Evolutionary conservation across 1,140 invertebrate genomes (phyloP).

Genomic region (Drosophila carrolli): DNA sequence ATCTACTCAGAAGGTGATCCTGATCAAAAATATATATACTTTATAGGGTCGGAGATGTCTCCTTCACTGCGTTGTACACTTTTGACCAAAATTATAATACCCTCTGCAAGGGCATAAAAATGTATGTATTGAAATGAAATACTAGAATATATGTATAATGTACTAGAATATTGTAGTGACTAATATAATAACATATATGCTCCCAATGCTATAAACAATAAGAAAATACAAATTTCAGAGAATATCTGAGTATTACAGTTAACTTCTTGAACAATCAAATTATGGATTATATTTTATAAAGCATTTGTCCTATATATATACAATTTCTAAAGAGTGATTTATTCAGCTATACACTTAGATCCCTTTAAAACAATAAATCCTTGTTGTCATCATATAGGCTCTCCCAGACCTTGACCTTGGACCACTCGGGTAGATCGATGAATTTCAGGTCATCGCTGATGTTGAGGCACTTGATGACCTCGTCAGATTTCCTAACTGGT

Average conservation of each 20-base stretch:
- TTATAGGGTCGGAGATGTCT: too few species aligned
- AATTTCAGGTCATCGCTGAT: constrained; percentile 83
- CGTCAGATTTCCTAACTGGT: constrained; percentile 67
- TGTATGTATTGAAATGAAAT: too few species aligned
- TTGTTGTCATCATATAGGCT: constrained; percentile 64
- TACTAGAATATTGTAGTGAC: too few species aligned
- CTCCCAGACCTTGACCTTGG: constrained; percentile 84
- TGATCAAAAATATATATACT: too few species aligned
- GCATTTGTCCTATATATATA: constrained; percentile 35
- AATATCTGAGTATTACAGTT: neutral
- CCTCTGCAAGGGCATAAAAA: too few species aligned
- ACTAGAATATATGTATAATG: too few species aligned
- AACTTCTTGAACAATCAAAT: neutral
- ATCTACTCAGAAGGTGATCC: too few species aligned
- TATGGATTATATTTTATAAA: constrained; percentile 24
- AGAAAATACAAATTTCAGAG: too few species aligned
- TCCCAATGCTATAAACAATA: too few species aligned
- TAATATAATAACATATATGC: too few species aligned
- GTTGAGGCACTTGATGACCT: constrained; percentile 83
- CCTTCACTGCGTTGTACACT: too few species aligned
- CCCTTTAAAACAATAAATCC: constrained; percentile 57
- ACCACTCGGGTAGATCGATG: constrained; percentile 82
- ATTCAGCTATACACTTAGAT: neutral
- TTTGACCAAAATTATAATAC: too few species aligned
- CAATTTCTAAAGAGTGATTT: constrained; percentile 3